Percentiles rank a stretch among this genome's conserved stretches.
Evolutionary conservation across 35 echinoderm and acorn worm species (phyloP).

Genomic region (Stichopus chloronotus): DNA sequence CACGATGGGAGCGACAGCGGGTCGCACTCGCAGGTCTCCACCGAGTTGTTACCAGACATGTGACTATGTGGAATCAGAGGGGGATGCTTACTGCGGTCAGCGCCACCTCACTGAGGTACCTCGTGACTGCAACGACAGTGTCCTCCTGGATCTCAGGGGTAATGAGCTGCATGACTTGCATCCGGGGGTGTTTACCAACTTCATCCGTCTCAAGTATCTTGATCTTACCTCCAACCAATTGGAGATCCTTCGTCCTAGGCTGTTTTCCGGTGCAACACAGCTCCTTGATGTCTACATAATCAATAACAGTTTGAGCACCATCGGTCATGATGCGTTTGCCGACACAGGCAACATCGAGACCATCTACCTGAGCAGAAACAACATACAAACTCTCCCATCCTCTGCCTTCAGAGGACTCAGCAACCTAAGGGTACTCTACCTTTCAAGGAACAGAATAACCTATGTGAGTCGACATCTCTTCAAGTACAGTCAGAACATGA

Average conservation of each 20-base stretch:
- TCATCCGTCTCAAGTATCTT: slow-evolving; percentile 52
- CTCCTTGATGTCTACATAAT: slow-evolving; percentile 62
- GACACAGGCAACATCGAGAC: slow-evolving; percentile 12
- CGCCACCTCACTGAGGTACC: slow-evolving; percentile 51
- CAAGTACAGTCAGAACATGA: slow-evolving; percentile 1
- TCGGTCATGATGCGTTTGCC: slow-evolving; percentile 39
- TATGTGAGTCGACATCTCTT: slow-evolving; percentile 20
- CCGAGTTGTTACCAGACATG: slow-evolving; percentile 50
- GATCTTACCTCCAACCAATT: slow-evolving; percentile 58
- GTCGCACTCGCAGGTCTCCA: not conserved
- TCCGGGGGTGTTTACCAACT: not conserved
- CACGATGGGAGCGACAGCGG: not conserved
- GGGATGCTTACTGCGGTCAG: slow-evolving; percentile 57
- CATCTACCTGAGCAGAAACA: slow-evolving; percentile 62
- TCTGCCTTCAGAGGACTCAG: slow-evolving; percentile 45
- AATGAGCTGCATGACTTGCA: slow-evolving; percentile 41
- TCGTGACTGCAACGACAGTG: slow-evolving; percentile 32
- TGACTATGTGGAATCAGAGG: slow-evolving; percentile 7
- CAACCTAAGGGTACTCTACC: slow-evolving; percentile 35
- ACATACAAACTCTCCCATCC: slow-evolving; percentile 15
- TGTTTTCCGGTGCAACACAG: slow-evolving; percentile 14
- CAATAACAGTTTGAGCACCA: slow-evolving; percentile 40
- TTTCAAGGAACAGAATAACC: slow-evolving; percentile 43
- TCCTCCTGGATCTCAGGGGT: slow-evolving; percentile 55
- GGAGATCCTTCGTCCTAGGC: not conserved